These are phyloP conservation scores for Ellobius talpinus DNA, from an alignment of 2,113 vertebrate genomes.

Conservation along the genomic window DNA sequence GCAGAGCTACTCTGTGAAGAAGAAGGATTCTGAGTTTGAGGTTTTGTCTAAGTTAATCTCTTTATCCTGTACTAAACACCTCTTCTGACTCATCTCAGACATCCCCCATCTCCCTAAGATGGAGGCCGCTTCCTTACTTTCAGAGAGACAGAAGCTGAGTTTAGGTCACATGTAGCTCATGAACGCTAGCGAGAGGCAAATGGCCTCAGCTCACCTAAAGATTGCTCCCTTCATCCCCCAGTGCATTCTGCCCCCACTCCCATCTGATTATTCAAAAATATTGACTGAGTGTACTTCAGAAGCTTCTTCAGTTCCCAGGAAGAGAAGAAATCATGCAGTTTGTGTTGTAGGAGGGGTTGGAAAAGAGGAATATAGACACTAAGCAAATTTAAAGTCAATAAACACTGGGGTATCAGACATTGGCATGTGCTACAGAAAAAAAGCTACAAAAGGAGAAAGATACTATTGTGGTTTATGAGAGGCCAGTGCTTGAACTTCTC, in stretches of 20 bases:
- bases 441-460: too few relatives aligned
- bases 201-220: too few relatives aligned
- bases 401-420: not conserved
- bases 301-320: not conserved
- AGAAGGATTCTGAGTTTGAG: not conserved
- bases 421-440: not conserved
- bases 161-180: not conserved
- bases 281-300: not conserved
- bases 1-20: too few relatives aligned
- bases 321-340: not conserved
- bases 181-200: not conserved
- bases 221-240: not conserved
- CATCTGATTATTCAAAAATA: not conserved
- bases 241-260: not conserved
- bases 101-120: too few relatives aligned
- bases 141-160: not conserved
- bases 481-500: fast-evolving
- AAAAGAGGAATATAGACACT: not conserved
- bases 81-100: not conserved
- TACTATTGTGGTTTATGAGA: fast-evolving
- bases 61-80: fast-evolving
- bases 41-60: not conserved
- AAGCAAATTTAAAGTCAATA: not conserved
- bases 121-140: not conserved
- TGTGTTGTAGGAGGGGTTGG: not conserved